Evolutionary conservation across 2,113 vertebrate species (phyloP).

Genomic region (Caranx melampygus): DNA sequence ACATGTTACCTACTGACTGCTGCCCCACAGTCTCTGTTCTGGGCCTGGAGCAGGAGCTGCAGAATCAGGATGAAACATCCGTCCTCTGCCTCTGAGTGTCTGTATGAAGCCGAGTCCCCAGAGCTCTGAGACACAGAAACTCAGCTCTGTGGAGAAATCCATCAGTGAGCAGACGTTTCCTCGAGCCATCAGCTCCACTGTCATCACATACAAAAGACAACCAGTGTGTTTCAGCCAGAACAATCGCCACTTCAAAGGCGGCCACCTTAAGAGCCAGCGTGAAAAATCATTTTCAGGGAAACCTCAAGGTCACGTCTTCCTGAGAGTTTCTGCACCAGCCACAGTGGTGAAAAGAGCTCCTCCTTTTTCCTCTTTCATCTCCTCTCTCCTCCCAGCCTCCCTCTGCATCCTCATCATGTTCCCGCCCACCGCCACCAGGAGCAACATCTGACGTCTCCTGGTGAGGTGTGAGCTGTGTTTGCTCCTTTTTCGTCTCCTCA

Average conservation of each 20-base stretch:
- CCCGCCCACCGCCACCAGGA: neutral
- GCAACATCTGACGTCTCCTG: no score
- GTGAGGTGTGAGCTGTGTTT: no score
- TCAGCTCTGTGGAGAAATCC: constrained; percentile 65
- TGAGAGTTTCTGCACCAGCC: constrained; percentile 30
- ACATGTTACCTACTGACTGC: neutral
- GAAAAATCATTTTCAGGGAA: constrained; percentile 47
- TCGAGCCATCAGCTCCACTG: constrained; percentile 55
- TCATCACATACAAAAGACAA: constrained; percentile 62
- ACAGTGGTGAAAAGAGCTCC: constrained; percentile 36
- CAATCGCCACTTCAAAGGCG: constrained; percentile 74
- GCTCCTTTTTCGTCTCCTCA: no score
- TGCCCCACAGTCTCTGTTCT: constrained; percentile 1
- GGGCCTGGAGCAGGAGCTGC: constrained; percentile 3
- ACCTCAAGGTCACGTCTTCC: constrained; percentile 61
- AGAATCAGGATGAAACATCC: constrained; percentile 56
- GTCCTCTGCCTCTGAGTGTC: constrained; percentile 43
- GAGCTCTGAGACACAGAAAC: constrained; percentile 54
- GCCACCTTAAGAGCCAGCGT: constrained; percentile 36
- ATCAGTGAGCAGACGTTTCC: constrained; percentile 69
- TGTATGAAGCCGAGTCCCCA: constrained; percentile 51
- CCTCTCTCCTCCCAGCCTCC: constrained; percentile 20
- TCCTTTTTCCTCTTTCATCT: constrained; percentile 45
- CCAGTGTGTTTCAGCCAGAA: constrained; percentile 47
- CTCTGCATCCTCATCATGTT: constrained; percentile 30